phyloP scores from a whole-genome alignment of 2,888 invertebrate species.

The Idaea biselata region DNA sequence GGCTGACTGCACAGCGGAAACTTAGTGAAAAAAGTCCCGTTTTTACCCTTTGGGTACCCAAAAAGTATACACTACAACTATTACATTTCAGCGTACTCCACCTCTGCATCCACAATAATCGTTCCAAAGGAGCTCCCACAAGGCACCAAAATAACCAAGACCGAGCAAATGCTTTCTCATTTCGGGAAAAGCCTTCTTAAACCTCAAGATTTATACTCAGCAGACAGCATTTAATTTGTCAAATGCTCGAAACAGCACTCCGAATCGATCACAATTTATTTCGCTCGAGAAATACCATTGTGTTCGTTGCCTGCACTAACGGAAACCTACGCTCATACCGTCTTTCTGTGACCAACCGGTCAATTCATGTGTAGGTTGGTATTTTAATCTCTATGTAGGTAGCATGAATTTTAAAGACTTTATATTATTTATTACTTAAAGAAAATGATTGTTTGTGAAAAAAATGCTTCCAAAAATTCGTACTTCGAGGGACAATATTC shows the following conservation, averaged over 20 bases:
- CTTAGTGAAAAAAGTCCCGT: no score
- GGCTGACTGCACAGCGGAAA: no score
- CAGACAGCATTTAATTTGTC: slow-evolving; percentile 12
- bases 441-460: no score
- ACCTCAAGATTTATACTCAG: slow-evolving; percentile 1
- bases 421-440: neutral
- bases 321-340: neutral
- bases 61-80: neutral
- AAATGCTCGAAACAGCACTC: slow-evolving; percentile 12
- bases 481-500: no score
- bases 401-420: neutral
- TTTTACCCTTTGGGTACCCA: no score
- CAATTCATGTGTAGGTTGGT: neutral
- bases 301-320: slow-evolving; percentile 11
- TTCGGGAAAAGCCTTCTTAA: neutral
- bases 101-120: neutral
- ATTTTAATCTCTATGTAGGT: neutral
- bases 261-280: slow-evolving; percentile 20
- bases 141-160: neutral
- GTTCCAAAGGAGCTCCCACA: neutral
- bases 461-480: no score
- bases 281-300: slow-evolving; percentile 18
- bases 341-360: neutral
- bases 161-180: neutral
- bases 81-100: neutral